Evolutionary conservation across 2,113 vertebrate genomes (phyloP).

Genomic region (Halcyon senegalensis): DNA sequence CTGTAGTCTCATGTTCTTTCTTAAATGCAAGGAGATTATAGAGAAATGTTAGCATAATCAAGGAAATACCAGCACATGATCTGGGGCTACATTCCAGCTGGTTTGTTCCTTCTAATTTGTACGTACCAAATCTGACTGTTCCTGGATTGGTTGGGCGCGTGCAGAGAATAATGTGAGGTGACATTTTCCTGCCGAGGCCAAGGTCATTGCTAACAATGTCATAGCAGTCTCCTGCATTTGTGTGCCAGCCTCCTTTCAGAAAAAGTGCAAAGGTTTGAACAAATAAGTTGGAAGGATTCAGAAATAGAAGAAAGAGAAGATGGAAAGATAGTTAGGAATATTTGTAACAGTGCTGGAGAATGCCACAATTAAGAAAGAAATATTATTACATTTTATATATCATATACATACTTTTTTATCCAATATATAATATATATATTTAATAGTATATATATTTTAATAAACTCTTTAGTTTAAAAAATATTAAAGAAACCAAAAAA

Average conservation of each 20-base stretch:
- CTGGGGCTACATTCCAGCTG: background rate
- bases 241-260: background rate
- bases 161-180: background rate
- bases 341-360: background rate
- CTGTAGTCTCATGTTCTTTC: accelerated
- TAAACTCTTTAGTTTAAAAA: background rate
- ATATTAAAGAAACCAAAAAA: background rate
- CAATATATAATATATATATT: too few species aligned
- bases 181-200: background rate
- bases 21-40: background rate
- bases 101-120: background rate
- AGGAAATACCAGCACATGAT: background rate
- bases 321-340: background rate
- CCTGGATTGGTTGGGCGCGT: background rate
- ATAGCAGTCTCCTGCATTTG: background rate
- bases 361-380: background rate
- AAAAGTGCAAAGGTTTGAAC: background rate
- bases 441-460: too few species aligned
- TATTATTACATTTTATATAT: too few species aligned
- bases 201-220: accelerated
- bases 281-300: background rate
- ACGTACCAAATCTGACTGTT: background rate
- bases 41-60: background rate
- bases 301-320: background rate
- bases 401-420: too few species aligned